A percentile compares a stretch with the other conserved stretches of the same genome.
These are phyloP conservation scores for Crepidodera aurea DNA, from an alignment of 2,888 invertebrate species.

Conservation along the genomic window DNA sequence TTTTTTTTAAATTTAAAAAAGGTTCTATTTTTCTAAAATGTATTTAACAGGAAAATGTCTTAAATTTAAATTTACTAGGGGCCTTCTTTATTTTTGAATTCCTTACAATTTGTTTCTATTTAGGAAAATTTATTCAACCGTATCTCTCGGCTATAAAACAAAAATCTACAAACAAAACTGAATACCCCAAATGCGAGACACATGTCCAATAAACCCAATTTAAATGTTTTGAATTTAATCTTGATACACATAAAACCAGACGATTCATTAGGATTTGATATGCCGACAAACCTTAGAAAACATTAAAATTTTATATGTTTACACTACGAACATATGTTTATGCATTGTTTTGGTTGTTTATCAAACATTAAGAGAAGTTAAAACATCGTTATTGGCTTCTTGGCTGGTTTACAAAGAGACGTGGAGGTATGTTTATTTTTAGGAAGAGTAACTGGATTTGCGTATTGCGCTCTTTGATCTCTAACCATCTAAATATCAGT, in stretches of 20 bases:
- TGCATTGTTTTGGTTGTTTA: constrained; percentile 46
- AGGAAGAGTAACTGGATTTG: not conserved
- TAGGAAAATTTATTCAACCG: too few species aligned
- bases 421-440: constrained; percentile 4
- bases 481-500: too few species aligned
- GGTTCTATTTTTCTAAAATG: too few species aligned
- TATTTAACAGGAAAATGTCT: too few species aligned
- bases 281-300: constrained; percentile 55
- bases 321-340: constrained; percentile 51
- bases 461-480: too few species aligned
- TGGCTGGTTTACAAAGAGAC: constrained; percentile 42
- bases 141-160: constrained; percentile 6
- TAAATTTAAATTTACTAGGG: too few species aligned
- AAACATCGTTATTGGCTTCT: constrained; percentile 43
- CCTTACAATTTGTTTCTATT: too few species aligned
- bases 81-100: too few species aligned
- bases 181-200: constrained; percentile 47
- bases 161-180: constrained; percentile 20
- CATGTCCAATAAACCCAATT: constrained; percentile 48
- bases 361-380: constrained; percentile 44
- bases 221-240: constrained; percentile 48
- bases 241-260: constrained; percentile 48
- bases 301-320: constrained; percentile 55
- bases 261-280: constrained; percentile 41
- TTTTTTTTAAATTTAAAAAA: too few species aligned